A percentile compares a stretch with the other conserved stretches of the same genome.
Conservation (phyloP, 2,888 invertebrate genomes). For the Monoplex corrugatus region DNA sequence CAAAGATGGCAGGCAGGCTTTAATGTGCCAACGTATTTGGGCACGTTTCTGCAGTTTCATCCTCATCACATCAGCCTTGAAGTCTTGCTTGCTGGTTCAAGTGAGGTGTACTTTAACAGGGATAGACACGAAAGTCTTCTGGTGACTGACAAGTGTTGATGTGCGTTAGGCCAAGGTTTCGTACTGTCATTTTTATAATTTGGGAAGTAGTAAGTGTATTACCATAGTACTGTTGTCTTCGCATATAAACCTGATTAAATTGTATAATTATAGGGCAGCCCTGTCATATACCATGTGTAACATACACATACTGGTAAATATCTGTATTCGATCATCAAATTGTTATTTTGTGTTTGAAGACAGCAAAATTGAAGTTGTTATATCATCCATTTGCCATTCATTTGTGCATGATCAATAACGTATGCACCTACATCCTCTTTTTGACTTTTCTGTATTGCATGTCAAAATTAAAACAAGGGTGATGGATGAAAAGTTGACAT, state of each 20-base stretch:
- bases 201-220: background rate
- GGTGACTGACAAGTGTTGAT: background rate
- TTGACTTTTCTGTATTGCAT: background rate
- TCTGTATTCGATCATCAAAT: background rate
- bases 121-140: background rate
- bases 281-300: constrained; percentile 27
- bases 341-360: background rate
- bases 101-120: background rate
- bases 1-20: constrained; percentile 43
- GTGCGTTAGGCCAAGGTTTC: background rate
- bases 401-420: constrained; percentile 3
- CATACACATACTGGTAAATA: background rate
- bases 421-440: constrained; percentile 7
- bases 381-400: background rate
- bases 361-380: background rate
- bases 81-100: constrained; percentile 32
- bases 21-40: constrained; percentile 18
- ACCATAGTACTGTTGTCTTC: background rate
- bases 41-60: background rate
- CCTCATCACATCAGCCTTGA: background rate
- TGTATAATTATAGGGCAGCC: constrained; percentile 30
- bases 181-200: background rate
- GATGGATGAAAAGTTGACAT: background rate
- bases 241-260: background rate
- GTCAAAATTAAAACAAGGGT: background rate